Evolutionary conservation across 2,113 vertebrate species (phyloP).

Genomic region (Lepus timidus): DNA sequence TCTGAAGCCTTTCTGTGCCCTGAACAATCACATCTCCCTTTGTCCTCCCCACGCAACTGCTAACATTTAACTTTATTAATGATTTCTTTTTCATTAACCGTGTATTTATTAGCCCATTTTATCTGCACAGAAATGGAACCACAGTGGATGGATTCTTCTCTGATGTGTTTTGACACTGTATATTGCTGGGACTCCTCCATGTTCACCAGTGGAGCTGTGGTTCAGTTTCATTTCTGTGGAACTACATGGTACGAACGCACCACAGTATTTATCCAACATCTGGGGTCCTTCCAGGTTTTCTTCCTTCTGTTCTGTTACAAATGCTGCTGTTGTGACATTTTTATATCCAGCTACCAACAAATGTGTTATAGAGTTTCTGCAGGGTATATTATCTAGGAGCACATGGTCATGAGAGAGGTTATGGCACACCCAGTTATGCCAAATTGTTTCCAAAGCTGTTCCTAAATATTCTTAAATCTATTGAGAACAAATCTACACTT

Average conservation of each 20-base stretch:
- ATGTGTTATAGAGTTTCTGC: neutral
- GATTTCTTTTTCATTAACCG: constrained; percentile 10
- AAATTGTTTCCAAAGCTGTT: constrained; percentile 2
- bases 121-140: constrained; percentile 25
- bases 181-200: neutral
- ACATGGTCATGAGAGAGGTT: neutral
- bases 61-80: neutral
- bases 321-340: constrained; percentile 16
- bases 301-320: constrained; percentile 41
- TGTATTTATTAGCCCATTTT: constrained; percentile 12
- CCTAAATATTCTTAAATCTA: constrained; percentile 47
- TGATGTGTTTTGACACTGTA: neutral
- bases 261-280: constrained; percentile 42
- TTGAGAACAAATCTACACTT: constrained; percentile 40
- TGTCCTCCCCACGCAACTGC: neutral
- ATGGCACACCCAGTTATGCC: neutral
- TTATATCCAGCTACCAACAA: constrained; percentile 44
- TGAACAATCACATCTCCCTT: neutral
- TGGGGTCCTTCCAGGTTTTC: constrained; percentile 29
- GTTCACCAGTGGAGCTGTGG: neutral
- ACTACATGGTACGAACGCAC: neutral
- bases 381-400: neutral
- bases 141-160: neutral
- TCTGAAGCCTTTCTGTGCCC: constrained; percentile 28
- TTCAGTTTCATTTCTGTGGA: constrained; percentile 12